Evolutionary conservation across 2,888 invertebrate genomes (phyloP).

Genomic region (Folsomia manolachei): DNA sequence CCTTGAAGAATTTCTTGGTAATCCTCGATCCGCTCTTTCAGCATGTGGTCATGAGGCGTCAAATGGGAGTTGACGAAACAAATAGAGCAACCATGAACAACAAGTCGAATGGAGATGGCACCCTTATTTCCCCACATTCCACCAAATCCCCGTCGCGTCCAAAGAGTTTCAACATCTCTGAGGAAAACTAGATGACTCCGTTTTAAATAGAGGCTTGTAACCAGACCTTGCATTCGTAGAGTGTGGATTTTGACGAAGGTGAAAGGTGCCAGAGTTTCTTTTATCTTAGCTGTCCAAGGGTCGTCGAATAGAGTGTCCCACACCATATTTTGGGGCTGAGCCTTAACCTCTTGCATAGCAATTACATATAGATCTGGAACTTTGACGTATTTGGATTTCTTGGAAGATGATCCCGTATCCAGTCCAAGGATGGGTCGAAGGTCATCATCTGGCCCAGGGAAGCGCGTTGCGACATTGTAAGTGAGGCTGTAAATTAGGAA

Average conservation of each 20-base stretch:
- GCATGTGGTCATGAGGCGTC: slow-evolving; percentile 80
- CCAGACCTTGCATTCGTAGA: slow-evolving; percentile 77
- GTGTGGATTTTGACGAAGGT: slow-evolving; percentile 68
- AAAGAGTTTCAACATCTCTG: slow-evolving; percentile 79
- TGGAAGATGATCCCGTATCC: slow-evolving; percentile 60
- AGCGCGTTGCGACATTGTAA: slow-evolving; percentile 80
- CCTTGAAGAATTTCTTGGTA: slow-evolving; percentile 81
- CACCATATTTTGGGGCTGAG: slow-evolving; percentile 79
- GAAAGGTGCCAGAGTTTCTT: slow-evolving; percentile 43
- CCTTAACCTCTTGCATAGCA: slow-evolving; percentile 85
- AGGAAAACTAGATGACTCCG: slow-evolving; percentile 76
- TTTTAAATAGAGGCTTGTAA: slow-evolving; percentile 73
- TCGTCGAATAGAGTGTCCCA: slow-evolving; percentile 78
- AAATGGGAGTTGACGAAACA: slow-evolving; percentile 87
- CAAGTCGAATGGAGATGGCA: slow-evolving; percentile 81
- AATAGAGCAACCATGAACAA: slow-evolving; percentile 81
- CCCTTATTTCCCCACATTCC: slow-evolving; percentile 98
- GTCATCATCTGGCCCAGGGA: slow-evolving; percentile 68
- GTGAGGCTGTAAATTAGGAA: slow-evolving; percentile 70
- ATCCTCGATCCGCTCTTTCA: slow-evolving; percentile 81
- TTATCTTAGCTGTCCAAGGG: slow-evolving; percentile 66
- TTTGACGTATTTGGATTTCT: slow-evolving; percentile 57
- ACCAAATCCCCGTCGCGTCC: slow-evolving; percentile 83
- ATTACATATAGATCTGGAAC: slow-evolving; percentile 81
- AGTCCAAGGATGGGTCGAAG: slow-evolving; percentile 69